phyloP scores from a whole-genome alignment of 2,797 vertebrate species.

The Masticophis lateralis region DNA sequence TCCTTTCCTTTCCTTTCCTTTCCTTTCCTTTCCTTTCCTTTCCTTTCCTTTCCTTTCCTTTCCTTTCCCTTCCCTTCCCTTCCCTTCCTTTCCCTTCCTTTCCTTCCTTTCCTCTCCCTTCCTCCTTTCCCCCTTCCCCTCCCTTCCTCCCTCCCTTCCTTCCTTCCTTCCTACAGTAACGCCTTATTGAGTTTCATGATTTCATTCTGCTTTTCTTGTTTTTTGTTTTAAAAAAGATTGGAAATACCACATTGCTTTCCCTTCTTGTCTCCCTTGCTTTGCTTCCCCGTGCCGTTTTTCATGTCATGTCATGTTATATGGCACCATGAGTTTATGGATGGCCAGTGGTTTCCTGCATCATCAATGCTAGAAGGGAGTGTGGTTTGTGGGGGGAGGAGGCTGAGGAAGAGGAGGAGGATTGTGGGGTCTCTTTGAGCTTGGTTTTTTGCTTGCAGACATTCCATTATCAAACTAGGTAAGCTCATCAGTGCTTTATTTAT shows the following conservation, averaged over 20 bases:
- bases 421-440: neutral
- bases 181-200: too few species aligned
- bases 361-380: neutral
- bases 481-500: too few species aligned
- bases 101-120: neutral
- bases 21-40: neutral
- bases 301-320: too few species aligned
- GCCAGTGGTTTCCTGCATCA: neutral
- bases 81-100: neutral
- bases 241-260: too few species aligned
- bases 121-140: too few species aligned
- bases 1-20: neutral
- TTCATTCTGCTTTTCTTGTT: too few species aligned
- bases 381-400: too few species aligned
- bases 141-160: fast-evolving
- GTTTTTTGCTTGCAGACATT: neutral
- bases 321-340: neutral
- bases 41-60: neutral
- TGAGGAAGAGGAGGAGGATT: neutral
- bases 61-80: too few species aligned
- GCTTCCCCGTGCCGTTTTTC: neutral
- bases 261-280: neutral
- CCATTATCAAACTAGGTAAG: too few species aligned
- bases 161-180: too few species aligned
- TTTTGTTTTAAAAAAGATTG: too few species aligned